Conservation (phyloP, 2,797 vertebrate species). For the Pteropus rufus region DNA sequence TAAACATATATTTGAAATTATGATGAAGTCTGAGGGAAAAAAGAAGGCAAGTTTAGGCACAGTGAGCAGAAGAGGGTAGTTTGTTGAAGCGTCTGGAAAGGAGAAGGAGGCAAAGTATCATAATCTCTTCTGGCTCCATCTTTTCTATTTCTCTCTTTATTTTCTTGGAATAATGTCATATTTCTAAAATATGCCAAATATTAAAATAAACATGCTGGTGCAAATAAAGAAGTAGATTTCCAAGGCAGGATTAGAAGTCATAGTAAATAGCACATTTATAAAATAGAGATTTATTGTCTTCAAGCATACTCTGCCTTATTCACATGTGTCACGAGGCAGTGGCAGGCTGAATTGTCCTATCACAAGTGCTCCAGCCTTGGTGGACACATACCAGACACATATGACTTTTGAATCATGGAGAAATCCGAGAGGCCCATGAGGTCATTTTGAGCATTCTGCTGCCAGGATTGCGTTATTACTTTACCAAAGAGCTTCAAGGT, state of each 20-base stretch:
- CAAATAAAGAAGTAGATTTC: slow-evolving; percentile 56
- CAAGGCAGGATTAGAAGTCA: slow-evolving; percentile 50
- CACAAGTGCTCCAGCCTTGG: slow-evolving; percentile 24
- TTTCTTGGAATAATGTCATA: slow-evolving; percentile 61
- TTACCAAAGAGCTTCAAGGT: not conserved
- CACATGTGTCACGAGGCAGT: slow-evolving; percentile 48
- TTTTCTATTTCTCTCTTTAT: slow-evolving; percentile 49
- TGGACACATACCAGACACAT: slow-evolving; percentile 69
- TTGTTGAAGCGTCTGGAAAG: too few species aligned
- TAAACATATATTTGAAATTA: not conserved
- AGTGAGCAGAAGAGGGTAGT: not conserved
- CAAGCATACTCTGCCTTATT: not conserved
- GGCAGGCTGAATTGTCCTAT: not conserved
- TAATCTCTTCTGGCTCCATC: slow-evolving; percentile 49
- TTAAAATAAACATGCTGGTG: slow-evolving; percentile 70
- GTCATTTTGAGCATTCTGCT: slow-evolving; percentile 40
- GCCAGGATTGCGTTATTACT: slow-evolving; percentile 44
- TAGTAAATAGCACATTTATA: slow-evolving; percentile 43
- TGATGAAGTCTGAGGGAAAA: not conserved
- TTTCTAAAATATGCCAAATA: slow-evolving; percentile 62
- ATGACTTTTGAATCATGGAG: slow-evolving; percentile 38
- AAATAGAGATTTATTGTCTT: slow-evolving; percentile 58
- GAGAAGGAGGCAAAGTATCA: not conserved
- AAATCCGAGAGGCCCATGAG: slow-evolving; percentile 38
- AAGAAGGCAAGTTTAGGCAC: not conserved